These are phyloP conservation scores for Dicaeum eximium DNA, from an alignment of 2,113 vertebrate species.

Conservation along the genomic window DNA sequence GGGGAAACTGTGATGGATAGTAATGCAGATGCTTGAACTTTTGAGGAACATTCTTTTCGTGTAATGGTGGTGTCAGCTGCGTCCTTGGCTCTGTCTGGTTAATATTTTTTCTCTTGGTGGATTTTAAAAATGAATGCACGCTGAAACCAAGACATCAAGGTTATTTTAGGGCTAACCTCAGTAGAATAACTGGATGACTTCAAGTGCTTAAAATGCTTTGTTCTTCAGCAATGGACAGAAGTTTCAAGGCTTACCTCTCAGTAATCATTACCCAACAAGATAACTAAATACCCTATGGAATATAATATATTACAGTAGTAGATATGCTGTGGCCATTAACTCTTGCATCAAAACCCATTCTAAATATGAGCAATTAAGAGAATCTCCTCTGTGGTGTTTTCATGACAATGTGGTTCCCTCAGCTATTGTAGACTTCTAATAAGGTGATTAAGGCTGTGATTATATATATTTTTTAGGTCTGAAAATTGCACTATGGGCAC, in stretches of 20 bases:
- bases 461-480: background rate
- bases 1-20: conserved; percentile 51
- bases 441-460: background rate
- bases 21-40: conserved; percentile 74
- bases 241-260: background rate
- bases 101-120: conserved; percentile 34
- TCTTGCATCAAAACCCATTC: background rate
- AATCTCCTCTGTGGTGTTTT: background rate
- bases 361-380: background rate
- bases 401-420: background rate
- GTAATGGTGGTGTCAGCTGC: conserved; percentile 65
- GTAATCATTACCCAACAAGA: background rate
- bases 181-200: conserved; percentile 48
- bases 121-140: conserved; percentile 36
- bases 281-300: background rate
- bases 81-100: conserved; percentile 50
- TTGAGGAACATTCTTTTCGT: conserved; percentile 68
- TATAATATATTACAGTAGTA: background rate
- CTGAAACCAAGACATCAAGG: conserved; percentile 38
- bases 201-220: conserved; percentile 1
- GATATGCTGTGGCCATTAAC: background rate
- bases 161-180: conserved; percentile 56
- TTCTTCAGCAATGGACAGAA: background rate
- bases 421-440: background rate
- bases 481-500: background rate